Base-by-base conservation (phyloP, 2,797 vertebrate genomes). In the Neopelma chrysocephalum region DNA sequence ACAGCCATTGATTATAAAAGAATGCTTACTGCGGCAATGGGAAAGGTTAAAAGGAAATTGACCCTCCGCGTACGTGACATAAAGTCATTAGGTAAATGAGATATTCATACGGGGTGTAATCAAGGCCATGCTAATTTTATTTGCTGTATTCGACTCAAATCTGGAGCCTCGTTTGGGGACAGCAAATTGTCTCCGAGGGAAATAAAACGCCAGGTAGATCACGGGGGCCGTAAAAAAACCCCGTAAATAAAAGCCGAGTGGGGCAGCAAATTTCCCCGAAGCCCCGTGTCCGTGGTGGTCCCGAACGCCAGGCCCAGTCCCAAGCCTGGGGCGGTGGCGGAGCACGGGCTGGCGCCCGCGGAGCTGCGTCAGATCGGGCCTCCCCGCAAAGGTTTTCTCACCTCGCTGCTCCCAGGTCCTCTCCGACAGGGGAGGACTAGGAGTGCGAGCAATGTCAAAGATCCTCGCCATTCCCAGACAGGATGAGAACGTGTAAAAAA, bases 1-100 rank as follows among this genome's bases (percentile, higher is more conserved):
- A 97, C 96, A 95, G 96, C 89, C 98, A 98, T 98, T 97, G 98
- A 98, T 98, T 98, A 97, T 96, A 94, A 96, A 93, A 94, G 97
- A 98, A 98, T 98, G 98, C 98, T 98, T 98, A 98, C 98, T 97
- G 97, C 98, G 98, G 98, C 97, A 97, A 95, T 93, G 90, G 97
- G 96, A 97, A 98, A 98, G 98, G 98, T 98, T 98, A 98, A 98
- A 97, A 98, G 98, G 97, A 97, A 97, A 97, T 97, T 98, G 98
- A 98, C 97, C 98, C 97, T 97, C 96, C 96, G 97, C 97, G 92
- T 97, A 97, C 97, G 97, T 98, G 98, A 98, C 98, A 98, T 95
- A 98, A 98, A 98, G 98, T 98, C 98, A 98, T 98, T 98, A 98
- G 98, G 98, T 98, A 98, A 98, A 98, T 98, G 98, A 98, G 97